A percentile compares a stretch with the other conserved stretches of the same genome.
These are phyloP conservation scores for Drosophila longiperda DNA, from an alignment of 2,888 invertebrate species.

Conservation along the genomic window DNA sequence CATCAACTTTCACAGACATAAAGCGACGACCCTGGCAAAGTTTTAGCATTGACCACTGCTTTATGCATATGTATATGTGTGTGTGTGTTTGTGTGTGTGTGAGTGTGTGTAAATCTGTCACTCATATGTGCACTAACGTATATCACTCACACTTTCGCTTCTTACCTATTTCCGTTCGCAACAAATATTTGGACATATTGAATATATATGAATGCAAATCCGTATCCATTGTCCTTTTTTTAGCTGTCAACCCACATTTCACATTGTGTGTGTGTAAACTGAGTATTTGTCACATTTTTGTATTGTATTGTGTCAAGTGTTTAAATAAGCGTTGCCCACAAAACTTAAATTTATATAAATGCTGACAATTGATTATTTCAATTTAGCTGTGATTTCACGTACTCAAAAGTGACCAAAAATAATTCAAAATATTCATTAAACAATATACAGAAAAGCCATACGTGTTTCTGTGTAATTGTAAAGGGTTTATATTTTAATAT, in stretches of 20 bases:
- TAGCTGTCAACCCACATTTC: not conserved
- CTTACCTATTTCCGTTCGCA: slow-evolving; percentile 33
- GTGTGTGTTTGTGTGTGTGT: slow-evolving; percentile 4
- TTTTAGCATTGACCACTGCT: slow-evolving; percentile 42
- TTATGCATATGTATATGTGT: not conserved
- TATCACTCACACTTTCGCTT: slow-evolving; percentile 29
- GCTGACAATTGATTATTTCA: slow-evolving; percentile 7
- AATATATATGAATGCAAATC: slow-evolving; percentile 36
- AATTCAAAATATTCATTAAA: not conserved
- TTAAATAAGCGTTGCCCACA: slow-evolving; percentile 35
- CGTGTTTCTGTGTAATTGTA: not conserved
- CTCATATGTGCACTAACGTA: slow-evolving; percentile 1
- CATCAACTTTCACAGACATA: slow-evolving; percentile 8
- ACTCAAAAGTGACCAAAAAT: not conserved
- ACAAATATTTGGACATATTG: slow-evolving; percentile 32
- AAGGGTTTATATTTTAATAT: not conserved
- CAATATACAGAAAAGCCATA: not conserved
- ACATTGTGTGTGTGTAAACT: not conserved
- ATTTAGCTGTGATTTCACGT: not conserved
- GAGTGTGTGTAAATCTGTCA: slow-evolving; percentile 8
- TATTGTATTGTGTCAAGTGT: slow-evolving; percentile 35
- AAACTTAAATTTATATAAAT: slow-evolving; percentile 5
- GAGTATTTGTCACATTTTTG: slow-evolving; percentile 35
- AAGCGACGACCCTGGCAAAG: slow-evolving; percentile 35
- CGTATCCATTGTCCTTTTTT: slow-evolving; percentile 31